Conservation (phyloP, 2,113 vertebrate species). For the Cyprinodon tularosa region DNA sequence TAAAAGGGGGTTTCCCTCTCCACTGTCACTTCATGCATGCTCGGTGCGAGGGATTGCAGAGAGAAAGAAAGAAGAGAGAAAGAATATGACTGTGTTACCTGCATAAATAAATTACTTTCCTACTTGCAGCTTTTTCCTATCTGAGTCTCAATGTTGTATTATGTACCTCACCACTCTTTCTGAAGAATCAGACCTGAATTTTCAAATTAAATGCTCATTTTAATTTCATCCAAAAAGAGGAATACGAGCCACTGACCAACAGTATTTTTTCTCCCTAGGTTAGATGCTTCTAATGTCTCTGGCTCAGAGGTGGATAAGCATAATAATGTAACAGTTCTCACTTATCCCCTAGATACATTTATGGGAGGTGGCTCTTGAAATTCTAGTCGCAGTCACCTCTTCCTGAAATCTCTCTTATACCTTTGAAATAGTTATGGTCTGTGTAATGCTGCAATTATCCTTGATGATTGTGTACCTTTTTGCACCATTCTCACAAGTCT, state of each 20-base stretch:
- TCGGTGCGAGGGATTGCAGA: too few relatives aligned
- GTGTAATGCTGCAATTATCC: background rate
- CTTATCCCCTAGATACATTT: background rate
- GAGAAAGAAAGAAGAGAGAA: too few relatives aligned
- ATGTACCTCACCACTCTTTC: background rate
- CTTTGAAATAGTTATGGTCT: background rate
- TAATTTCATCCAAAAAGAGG: background rate
- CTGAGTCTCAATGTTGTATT: background rate
- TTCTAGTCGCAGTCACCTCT: background rate
- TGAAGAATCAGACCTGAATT: background rate
- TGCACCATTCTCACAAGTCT: background rate
- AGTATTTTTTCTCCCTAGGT: background rate
- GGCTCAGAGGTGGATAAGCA: too few relatives aligned
- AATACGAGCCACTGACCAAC: background rate
- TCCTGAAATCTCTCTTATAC: background rate
- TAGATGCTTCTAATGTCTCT: background rate
- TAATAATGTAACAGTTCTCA: background rate
- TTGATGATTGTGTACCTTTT: background rate
- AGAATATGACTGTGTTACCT: too few relatives aligned
- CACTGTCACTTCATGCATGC: too few relatives aligned
- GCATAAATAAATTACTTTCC: too few relatives aligned
- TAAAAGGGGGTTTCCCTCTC: too few relatives aligned
- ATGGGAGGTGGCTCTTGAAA: background rate
- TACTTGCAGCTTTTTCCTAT: too few relatives aligned
- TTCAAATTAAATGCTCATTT: background rate